Evolutionary conservation across 1,140 invertebrate species (phyloP), one percentile per base, ranked within the genome.

Genomic region (Scaptomyza graminum): DNA sequence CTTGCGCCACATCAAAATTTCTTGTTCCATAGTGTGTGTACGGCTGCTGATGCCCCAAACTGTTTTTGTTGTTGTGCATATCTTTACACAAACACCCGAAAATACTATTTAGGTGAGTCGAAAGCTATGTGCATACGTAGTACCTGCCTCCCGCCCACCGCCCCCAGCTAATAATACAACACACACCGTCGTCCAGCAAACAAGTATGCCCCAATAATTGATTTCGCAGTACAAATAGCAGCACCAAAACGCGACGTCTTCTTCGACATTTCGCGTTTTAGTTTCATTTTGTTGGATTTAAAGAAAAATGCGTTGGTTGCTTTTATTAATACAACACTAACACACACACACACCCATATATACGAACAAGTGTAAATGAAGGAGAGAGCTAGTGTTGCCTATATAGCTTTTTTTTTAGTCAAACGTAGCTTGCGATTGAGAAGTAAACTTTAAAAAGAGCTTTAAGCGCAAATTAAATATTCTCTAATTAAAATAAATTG

Each of bases 251-350:
- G 49, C 56, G 15, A 43, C 64, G 51, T 71, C 56, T 60, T 34
- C 47, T 66, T 67, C 22, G 15, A 41, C 57, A 75, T 71, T 69
- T 71, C 55, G 68, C 62, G 68, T 72, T 76, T 71, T 59, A 52
- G 69, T 79, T 82, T 74, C 59, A 67, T 75, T 83, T 83, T 71
- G 77, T 84, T 76, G 65, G 72, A 50, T 74, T 69, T 78, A 60
- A 82, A 72, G 69, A 81, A 87, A 88, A 88, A 87, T 85, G 82
- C 82, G 82, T 85, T 78, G 82, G 82, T 85, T 85, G 82, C 82
- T 87, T 87, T 87, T 87, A 87, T 82, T 87, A 87, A 87, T 87
- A 87, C 77, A 67, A 74, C 70, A 79, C 65, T 47, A 67, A 72
- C 59, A 77, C 66, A 50, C 31, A 61, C 16, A 75, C 52, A 39